A percentile compares a stretch with the other conserved stretches of the same genome.
phyloP scores from a whole-genome alignment of 2,797 vertebrate species.

The Microctenopoma stevenorrisi region DNA sequence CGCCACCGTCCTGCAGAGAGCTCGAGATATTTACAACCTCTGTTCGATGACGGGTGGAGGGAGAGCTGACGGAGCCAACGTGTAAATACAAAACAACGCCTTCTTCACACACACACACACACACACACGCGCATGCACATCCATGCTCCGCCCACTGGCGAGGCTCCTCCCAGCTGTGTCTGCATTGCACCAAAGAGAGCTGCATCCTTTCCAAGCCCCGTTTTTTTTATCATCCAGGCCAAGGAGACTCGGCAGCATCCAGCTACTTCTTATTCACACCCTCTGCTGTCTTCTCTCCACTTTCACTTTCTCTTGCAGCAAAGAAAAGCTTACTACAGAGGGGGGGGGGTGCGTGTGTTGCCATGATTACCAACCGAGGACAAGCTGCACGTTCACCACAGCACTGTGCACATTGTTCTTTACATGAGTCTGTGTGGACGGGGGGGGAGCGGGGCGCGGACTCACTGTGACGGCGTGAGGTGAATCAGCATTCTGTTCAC shows the following conservation, averaged over 20 bases:
- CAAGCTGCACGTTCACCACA: constrained; percentile 38
- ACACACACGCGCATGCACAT: constrained; percentile 8
- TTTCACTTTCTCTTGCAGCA: background rate
- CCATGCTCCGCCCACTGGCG: constrained; percentile 55
- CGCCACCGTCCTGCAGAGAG: constrained; percentile 31
- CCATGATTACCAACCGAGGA: constrained; percentile 42
- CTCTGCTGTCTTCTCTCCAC: constrained; percentile 3
- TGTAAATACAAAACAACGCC: constrained; percentile 57
- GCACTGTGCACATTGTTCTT: constrained; percentile 35
- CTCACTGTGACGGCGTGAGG: constrained; percentile 62
- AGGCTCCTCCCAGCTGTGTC: constrained; percentile 69
- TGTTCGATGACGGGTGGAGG: background rate
- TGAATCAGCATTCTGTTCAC: constrained; percentile 80
- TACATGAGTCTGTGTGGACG: constrained; percentile 35
- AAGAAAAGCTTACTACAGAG: background rate
- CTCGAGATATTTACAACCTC: constrained; percentile 47
- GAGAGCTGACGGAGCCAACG: background rate
- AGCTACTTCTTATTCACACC: constrained; percentile 37
- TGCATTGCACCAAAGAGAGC: constrained; percentile 83
- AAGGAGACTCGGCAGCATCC: constrained; percentile 53
- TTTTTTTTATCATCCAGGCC: constrained; percentile 46
- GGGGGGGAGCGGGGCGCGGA: constrained; percentile 22
- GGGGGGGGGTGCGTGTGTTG: constrained; percentile 3
- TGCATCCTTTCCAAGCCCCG: constrained; percentile 61
- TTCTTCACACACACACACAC: constrained; percentile 19